Evolutionary conservation across 1,140 invertebrate species (phyloP), one percentile per base, ranked within the genome.

Genomic region (Drosophila micromelanica): DNA sequence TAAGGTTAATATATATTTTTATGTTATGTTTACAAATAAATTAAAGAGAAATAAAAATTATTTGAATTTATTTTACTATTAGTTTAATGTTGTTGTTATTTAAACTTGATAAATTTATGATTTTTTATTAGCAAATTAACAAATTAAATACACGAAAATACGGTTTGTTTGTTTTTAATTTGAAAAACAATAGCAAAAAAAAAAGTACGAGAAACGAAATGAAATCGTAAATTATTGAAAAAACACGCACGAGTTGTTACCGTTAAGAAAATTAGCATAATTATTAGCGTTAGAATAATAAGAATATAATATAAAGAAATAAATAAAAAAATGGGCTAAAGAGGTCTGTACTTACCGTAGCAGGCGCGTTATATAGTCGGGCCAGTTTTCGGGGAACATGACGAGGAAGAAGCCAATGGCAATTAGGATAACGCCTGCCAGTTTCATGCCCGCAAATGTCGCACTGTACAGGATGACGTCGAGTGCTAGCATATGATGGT

Each of bases 301-400:
- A 91, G 61, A 73, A 82, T 90, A 82, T 57, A 74, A 70, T 71
- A 52, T 78, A 90, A 35, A 9, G 7, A 35, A 27, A 27, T 27
- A 2, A 91, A 30, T 45, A n/a, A 55, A 68, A 63, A 52, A 7
- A 38, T 11, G 61, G 52, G 6, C 38, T 9, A 64, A 57, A 43
- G 7, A 11, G 38, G 1, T 52, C 9, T 45, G 46, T 57, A 90
- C 94, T 93, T 94, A 97, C 96, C 97, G 95, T 74, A 98, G 93
- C 49, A 98, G 92, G 78, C 96, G 94, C 70, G 97, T 97, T 90
- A 98, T 97, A 91, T 98, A 98, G 90, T 98, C 96, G 3, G 97
- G 97, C 98, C 98, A 99, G 93, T 98, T 98, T 91, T 98, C 96
- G 2, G 98, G 98, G 79, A 99, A 97, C 95, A 98, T 97, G 52